A percentile compares a stretch with the other conserved stretches of the same genome.
These are phyloP conservation scores for Drosophila burlai DNA, from an alignment of 1,140 invertebrate genomes.

Conservation along the genomic window DNA sequence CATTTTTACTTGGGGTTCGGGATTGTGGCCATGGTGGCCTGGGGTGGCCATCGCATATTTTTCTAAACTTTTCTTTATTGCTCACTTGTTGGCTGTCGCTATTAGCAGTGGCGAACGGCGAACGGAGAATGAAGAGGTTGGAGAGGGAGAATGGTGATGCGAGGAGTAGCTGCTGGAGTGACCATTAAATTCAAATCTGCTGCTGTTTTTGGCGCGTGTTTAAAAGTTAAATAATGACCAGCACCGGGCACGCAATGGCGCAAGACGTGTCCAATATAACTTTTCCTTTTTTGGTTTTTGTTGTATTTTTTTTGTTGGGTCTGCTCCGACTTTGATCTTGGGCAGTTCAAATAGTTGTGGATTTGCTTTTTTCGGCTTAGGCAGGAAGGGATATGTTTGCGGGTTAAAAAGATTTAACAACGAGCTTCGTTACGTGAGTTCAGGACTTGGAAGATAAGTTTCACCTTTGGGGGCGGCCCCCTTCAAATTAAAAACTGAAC, in stretches of 20 bases:
- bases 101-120: slow-evolving; percentile 43
- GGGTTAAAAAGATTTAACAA: slow-evolving; percentile 63
- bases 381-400: slow-evolving; percentile 60
- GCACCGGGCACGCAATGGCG: slow-evolving; percentile 72
- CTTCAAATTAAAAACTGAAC: slow-evolving; percentile 13
- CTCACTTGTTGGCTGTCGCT: slow-evolving; percentile 78
- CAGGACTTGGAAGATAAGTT: slow-evolving; percentile 39
- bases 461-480: slow-evolving; percentile 32
- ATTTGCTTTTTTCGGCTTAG: slow-evolving; percentile 31
- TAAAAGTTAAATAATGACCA: slow-evolving; percentile 81
- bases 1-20: slow-evolving; percentile 6
- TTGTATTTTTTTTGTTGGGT: slow-evolving; percentile 11
- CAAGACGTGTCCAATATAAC: slow-evolving; percentile 82
- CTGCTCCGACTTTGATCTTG: slow-evolving; percentile 67
- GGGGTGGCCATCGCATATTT: slow-evolving; percentile 67
- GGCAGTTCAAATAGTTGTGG: slow-evolving; percentile 79
- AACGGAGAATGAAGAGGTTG: background rate
- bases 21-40: slow-evolving; percentile 12
- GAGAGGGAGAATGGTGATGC: background rate
- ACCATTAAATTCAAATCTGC: slow-evolving; percentile 81
- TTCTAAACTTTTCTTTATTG: slow-evolving; percentile 84
- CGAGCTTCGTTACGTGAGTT: slow-evolving; percentile 46
- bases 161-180: slow-evolving; percentile 42
- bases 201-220: slow-evolving; percentile 75
- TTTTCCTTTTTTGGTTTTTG: slow-evolving; percentile 42